Conservation (phyloP, 2,113 vertebrate species). For the Thunnus thynnus region DNA sequence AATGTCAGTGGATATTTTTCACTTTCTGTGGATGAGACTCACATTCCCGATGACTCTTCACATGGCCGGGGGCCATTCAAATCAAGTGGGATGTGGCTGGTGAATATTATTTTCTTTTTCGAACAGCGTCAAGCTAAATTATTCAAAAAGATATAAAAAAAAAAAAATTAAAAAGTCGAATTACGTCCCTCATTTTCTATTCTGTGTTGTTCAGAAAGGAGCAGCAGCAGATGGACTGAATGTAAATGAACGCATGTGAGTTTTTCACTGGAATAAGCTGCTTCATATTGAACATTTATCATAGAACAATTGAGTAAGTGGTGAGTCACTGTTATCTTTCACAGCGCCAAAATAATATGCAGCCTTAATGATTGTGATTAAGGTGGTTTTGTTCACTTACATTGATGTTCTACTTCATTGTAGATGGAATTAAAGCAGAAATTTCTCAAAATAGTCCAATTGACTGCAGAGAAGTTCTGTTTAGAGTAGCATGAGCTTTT, state of each 20-base stretch:
- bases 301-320: constrained; percentile 27
- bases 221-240: constrained; percentile 1
- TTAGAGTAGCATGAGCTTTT: not conserved
- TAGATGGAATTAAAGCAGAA: constrained; percentile 10
- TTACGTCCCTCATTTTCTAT: constrained; percentile 2
- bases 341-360: constrained; percentile 25
- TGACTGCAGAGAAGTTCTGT: not conserved
- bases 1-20: not conserved
- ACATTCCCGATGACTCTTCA: not conserved
- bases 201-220: constrained; percentile 2
- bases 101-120: constrained; percentile 47
- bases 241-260: constrained; percentile 35
- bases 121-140: constrained; percentile 39
- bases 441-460: constrained; percentile 24
- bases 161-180: not conserved
- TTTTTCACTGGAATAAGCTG: constrained; percentile 29
- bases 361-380: constrained; percentile 40
- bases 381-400: constrained; percentile 35
- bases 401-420: constrained; percentile 34
- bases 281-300: constrained; percentile 45
- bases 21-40: constrained; percentile 13
- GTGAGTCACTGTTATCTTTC: constrained; percentile 23
- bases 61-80: constrained; percentile 9
- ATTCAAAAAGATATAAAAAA: constrained; percentile 27
- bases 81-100: constrained; percentile 40